Conservation (phyloP, 2,797 vertebrate species). For the Dermochelys coriacea region DNA sequence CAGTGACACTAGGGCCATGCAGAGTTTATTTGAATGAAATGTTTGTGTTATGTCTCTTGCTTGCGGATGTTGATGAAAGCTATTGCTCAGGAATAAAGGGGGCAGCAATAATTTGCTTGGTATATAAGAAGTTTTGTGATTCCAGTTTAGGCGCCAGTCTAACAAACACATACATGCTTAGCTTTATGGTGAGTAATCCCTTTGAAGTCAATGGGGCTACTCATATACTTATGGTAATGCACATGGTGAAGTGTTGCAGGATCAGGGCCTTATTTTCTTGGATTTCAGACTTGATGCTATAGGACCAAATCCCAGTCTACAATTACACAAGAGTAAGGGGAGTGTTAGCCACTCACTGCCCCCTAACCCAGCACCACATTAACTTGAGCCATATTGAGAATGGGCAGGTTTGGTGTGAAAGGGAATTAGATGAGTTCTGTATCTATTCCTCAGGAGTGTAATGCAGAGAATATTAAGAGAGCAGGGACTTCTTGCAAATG, state of each 20-base stretch:
- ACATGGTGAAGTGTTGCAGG: background rate
- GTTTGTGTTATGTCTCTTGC: background rate
- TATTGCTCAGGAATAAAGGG: background rate
- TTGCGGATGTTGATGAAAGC: background rate
- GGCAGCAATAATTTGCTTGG: background rate
- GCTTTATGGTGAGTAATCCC: background rate
- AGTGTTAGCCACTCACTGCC: background rate
- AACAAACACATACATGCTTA: background rate
- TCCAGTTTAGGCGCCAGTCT: background rate
- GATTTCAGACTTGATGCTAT: background rate
- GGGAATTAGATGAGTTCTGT: background rate
- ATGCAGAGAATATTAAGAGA: background rate
- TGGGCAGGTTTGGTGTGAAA: background rate
- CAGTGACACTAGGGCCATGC: background rate
- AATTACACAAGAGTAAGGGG: background rate
- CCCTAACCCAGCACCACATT: background rate
- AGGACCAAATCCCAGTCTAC: background rate
- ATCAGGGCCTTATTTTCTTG: background rate
- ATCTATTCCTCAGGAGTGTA: background rate
- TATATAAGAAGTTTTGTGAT: conserved; percentile 1
- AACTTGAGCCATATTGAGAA: background rate
- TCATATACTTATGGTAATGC: background rate
- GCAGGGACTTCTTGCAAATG: background rate
- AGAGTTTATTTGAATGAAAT: background rate
- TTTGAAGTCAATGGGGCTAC: background rate